Evolutionary conservation across 2,888 invertebrate genomes (phyloP), one percentile per base, ranked within the genome.

Genomic region (Gryllus longicercus): DNA sequence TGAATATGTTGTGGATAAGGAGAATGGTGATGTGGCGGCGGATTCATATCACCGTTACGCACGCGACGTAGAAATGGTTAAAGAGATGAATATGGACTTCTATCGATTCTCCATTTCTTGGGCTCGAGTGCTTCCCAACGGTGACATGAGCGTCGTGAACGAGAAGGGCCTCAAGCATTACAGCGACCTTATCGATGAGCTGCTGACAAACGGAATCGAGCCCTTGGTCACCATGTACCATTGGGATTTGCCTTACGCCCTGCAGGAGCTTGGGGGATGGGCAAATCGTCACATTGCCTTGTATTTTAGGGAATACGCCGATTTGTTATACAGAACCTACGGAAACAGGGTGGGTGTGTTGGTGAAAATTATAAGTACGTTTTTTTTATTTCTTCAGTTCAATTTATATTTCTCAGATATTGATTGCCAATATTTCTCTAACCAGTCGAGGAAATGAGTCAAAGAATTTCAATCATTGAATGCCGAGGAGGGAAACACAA

Each of bases 221-320:
- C 88, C 88, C 4, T 25, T 81, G 74, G 79, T 80, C n/a, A 87
- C 87, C 49, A 82, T 84, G 63, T 83, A 82, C 74, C 84, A 84
- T 75, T 84, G 89, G 88, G 91, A 91, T 83, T 84, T 90, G 75
- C 90, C 90, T 0, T 87, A 88, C 80, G 87, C 87, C 76, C 85
- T 12, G 8, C 79, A 84, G 86, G 80, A 86, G 84, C 85, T 91
- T 11, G 92, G 92, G 0, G 92, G 92, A 2, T 93, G 92, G 91
- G 88, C 90, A 0, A 93, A 92, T 85, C 89, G 91, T 0, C 89
- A 91, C 83, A 91, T 93, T 4, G 89, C 91, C 21, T 91, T 92
- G 50, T 89, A 90, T 82, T 93, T 90, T 84, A 90, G 88, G 25
- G 92, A 93, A 84, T 93, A 91, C 82, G 91, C 92, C 0, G 87